A percentile compares a stretch with the other conserved stretches of the same genome.
phyloP scores from a whole-genome alignment of 2,888 invertebrate genomes.

The Drosophila limbata region DNA sequence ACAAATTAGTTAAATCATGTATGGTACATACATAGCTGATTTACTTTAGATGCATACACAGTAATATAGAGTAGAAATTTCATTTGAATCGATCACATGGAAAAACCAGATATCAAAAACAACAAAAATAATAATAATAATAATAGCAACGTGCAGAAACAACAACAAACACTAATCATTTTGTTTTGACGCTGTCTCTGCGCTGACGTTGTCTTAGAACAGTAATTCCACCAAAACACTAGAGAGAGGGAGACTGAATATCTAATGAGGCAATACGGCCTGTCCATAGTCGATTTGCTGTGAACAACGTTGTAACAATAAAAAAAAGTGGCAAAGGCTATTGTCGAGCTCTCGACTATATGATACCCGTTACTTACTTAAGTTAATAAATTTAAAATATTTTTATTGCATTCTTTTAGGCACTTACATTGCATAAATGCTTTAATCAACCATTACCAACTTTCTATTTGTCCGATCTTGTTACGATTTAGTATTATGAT shows the following conservation, averaged over 20 bases:
- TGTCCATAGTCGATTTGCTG: neutral
- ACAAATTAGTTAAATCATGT: neutral
- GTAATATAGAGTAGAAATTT: neutral
- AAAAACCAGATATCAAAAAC: neutral
- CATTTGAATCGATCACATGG: neutral
- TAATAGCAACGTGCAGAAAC: neutral
- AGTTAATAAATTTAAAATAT: no score
- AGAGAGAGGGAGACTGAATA: neutral
- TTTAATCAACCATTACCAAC: no score
- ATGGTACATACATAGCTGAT: neutral
- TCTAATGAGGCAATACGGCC: neutral
- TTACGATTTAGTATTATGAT: no score
- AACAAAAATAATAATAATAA: neutral
- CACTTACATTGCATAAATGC: no score
- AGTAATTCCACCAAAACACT: neutral
- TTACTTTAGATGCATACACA: neutral
- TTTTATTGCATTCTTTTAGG: no score
- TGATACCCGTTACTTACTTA: no score
- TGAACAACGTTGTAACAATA: constrained; percentile 2
- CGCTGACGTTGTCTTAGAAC: neutral
- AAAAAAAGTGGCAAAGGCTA: no score
- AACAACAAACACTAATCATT: constrained; percentile 2
- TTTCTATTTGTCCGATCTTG: no score
- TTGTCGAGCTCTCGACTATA: no score
- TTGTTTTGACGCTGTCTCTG: constrained; percentile 2